phyloP scores from a whole-genome alignment of 2,797 vertebrate genomes.

The Darevskia nairensis region DNA sequence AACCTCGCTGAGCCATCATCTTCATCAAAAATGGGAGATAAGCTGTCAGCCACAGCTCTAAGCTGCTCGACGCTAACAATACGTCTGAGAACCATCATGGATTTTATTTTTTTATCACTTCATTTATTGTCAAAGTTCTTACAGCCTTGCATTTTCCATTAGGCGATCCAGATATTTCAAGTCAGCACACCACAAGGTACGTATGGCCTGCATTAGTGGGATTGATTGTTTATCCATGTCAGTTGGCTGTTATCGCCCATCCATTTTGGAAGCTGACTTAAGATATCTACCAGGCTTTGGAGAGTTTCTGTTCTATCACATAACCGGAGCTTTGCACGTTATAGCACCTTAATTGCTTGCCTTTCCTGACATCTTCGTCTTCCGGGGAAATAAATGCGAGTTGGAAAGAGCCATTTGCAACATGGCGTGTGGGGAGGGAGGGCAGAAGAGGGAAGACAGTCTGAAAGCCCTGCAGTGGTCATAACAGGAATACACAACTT shows the following conservation, averaged over 20 bases:
- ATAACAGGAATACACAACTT: not conserved
- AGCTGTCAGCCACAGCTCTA: not conserved
- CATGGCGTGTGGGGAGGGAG: too few species aligned
- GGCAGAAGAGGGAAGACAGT: not conserved
- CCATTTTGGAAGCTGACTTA: conserved; percentile 34
- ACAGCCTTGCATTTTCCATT: conserved; percentile 32
- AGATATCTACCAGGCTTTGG: conserved; percentile 36
- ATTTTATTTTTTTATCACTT: conserved; percentile 21
- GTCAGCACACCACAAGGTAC: not conserved
- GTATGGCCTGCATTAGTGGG: conserved; percentile 5
- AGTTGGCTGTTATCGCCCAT: conserved; percentile 21
- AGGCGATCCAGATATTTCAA: conserved; percentile 20
- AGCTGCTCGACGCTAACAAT: conserved; percentile 16
- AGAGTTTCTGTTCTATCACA: conserved; percentile 32
- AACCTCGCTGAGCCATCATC: conserved; percentile 5
- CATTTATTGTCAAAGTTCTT: conserved; percentile 35
- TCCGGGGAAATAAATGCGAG: conserved; percentile 26
- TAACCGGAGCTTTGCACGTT: conserved; percentile 21
- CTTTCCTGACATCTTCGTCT: not conserved
- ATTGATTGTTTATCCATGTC: not conserved
- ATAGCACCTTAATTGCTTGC: conserved; percentile 46
- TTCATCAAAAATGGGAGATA: conserved; percentile 10
- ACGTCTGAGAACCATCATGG: conserved; percentile 27
- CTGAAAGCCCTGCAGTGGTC: not conserved
- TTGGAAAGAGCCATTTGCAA: not conserved